phyloP scores from a whole-genome alignment of 2,797 vertebrate genomes.

The Limnodromus scolopaceus region DNA sequence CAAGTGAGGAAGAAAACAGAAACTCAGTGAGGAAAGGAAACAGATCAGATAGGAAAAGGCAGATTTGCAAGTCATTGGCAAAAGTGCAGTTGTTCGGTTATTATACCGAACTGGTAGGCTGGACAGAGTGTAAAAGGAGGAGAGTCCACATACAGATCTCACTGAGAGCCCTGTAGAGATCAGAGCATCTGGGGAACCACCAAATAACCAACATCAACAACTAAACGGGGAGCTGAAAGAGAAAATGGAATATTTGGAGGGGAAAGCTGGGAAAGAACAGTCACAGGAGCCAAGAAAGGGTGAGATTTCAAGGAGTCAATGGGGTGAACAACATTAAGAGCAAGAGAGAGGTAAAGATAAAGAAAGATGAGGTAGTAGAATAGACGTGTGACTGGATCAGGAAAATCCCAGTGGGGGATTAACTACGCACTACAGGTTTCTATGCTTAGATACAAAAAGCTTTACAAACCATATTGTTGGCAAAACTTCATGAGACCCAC shows the following conservation, averaged over 20 bases:
- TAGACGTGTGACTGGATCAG: not conserved
- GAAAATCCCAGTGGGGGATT: constrained; percentile 23
- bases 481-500: constrained; percentile 47
- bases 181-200: not conserved
- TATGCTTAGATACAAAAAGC: constrained; percentile 60
- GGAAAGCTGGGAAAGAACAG: not conserved
- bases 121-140: not conserved
- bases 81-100: not conserved
- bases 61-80: not conserved
- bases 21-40: not conserved
- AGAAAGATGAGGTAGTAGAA: constrained; percentile 33
- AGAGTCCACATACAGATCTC: not conserved
- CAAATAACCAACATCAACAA: not conserved
- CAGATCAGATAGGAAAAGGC: not conserved
- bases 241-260: not conserved
- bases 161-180: not conserved
- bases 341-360: constrained; percentile 23
- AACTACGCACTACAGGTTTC: constrained; percentile 16
- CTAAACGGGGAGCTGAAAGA: not conserved
- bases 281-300: not conserved
- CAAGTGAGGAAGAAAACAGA: not conserved
- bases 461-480: constrained; percentile 63
- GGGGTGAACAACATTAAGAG: not conserved
- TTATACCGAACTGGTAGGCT: not conserved
- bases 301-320: not conserved